Base-by-base conservation (phyloP, 1,140 invertebrate species). In the Drosophila guanche region DNA sequence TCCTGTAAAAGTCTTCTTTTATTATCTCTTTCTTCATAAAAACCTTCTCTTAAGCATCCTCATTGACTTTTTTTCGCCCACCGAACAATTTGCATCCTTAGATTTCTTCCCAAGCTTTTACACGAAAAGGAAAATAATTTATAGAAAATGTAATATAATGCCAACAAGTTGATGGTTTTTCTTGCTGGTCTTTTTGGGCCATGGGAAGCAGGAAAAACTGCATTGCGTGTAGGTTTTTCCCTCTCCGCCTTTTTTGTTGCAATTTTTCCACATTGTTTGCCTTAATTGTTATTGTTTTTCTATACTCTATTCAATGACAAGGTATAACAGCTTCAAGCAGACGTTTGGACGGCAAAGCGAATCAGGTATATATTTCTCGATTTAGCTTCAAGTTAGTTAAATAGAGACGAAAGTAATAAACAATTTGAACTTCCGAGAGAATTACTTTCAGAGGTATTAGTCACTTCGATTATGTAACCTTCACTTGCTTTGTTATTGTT, bases 121-220 rank as follows among this genome's bases (percentile, higher is more conserved):
- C 75, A 55, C 58, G 45, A 62, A 80, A 76, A 71, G 77, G 67
- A 81, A 80, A 80, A 76, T 81, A 71, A 81, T 81, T 83, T 81
- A 65, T 51, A 65, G 63, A 63, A 62, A 65, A 63, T 33, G 10
- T 33, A 12, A 46, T 60, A 60, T 63, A 60, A 41, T 23, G 63
- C 67, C 68, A 77, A 72, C 68, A 33, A 8, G 7, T 10, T 37
- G 33, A 3, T 33, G 29, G 7, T 3, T 77, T 57, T 48, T 53
- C 41, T 50, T 55, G 40, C 14, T 37, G 29, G 41, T 41, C 63
- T 20, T 63, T 65, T 65, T 60, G 45, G 73, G 68, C 45, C 65
- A 59, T 73, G 73, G 73, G 74, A 78, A 78, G 68, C 78, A 77
- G 79, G 78, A 81, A 81, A 81, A 76, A 74, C 79, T 20, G 33